phyloP scores from a whole-genome alignment of 2,113 vertebrate genomes.

The Phocoena sinus region DNA sequence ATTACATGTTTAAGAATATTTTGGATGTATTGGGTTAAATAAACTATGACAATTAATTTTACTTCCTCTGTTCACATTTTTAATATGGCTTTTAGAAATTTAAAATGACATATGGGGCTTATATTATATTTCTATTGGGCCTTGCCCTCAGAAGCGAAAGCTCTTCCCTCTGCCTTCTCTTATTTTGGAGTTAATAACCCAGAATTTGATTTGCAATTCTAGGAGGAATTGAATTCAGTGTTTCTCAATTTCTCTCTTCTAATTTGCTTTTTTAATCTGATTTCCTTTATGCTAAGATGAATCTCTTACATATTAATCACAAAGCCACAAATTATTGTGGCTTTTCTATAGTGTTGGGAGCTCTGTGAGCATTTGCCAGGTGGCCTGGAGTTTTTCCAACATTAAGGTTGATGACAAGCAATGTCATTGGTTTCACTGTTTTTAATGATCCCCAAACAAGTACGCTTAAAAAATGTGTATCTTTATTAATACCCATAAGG shows the following conservation, averaged over 20 bases:
- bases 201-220: neutral
- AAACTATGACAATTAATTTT: neutral
- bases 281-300: constrained; percentile 10
- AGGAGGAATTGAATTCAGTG: neutral
- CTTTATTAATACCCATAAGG: neutral
- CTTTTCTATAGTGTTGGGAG: neutral
- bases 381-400: neutral
- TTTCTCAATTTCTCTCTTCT: constrained; percentile 25
- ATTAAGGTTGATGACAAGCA: neutral
- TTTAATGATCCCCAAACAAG: neutral
- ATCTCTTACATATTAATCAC: neutral
- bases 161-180: neutral
- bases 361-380: neutral
- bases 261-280: constrained; percentile 4
- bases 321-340: neutral
- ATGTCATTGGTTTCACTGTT: neutral
- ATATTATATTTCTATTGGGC: neutral
- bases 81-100: neutral
- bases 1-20: neutral
- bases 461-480: neutral
- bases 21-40: neutral
- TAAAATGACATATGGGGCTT: neutral
- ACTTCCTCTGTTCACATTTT: neutral
- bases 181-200: constrained; percentile 14
- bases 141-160: neutral